Percentiles rank a stretch among this genome's conserved stretches.
These are phyloP conservation scores for Neelides sp. DNA, from an alignment of 1,140 invertebrate genomes.

Conservation along the genomic window DNA sequence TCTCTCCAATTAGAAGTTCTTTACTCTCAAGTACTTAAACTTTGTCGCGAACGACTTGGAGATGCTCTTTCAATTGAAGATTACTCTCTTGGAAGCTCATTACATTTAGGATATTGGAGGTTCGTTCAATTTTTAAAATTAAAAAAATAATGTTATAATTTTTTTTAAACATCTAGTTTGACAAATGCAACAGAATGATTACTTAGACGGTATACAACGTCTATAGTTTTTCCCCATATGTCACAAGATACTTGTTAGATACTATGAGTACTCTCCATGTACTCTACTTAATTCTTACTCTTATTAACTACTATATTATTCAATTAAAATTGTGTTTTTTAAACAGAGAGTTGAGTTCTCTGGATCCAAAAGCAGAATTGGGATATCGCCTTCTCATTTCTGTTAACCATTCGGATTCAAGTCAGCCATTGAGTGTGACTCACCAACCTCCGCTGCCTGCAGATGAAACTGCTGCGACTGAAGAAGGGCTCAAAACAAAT, in stretches of 20 bases:
- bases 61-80: slow-evolving; percentile 85
- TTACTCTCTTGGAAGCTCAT: slow-evolving; percentile 72
- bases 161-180: slow-evolving; percentile 26
- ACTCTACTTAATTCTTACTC: neutral
- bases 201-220: too few species aligned
- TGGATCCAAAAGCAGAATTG: slow-evolving; percentile 63
- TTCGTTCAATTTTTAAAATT: slow-evolving; percentile 33
- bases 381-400: slow-evolving; percentile 78
- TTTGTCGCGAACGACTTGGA: slow-evolving; percentile 75
- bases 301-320: slow-evolving; percentile 2
- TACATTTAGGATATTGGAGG: slow-evolving; percentile 90
- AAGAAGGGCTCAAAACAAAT: slow-evolving; percentile 22
- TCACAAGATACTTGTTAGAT: too few species aligned
- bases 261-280: too few species aligned
- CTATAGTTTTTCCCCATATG: too few species aligned
- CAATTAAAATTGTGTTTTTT: slow-evolving; percentile 4
- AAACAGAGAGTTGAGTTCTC: slow-evolving; percentile 23
- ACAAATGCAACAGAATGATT: neutral
- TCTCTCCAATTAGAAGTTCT: slow-evolving; percentile 87
- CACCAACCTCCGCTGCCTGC: slow-evolving; percentile 73
- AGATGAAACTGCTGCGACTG: slow-evolving; percentile 39
- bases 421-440: slow-evolving; percentile 65
- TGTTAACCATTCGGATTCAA: slow-evolving; percentile 68
- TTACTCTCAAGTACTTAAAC: slow-evolving; percentile 79
- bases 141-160: slow-evolving; percentile 17